Evolutionary conservation across 2,888 invertebrate species (phyloP).

Genomic region (Acanthosoma haemorrhoidale): DNA sequence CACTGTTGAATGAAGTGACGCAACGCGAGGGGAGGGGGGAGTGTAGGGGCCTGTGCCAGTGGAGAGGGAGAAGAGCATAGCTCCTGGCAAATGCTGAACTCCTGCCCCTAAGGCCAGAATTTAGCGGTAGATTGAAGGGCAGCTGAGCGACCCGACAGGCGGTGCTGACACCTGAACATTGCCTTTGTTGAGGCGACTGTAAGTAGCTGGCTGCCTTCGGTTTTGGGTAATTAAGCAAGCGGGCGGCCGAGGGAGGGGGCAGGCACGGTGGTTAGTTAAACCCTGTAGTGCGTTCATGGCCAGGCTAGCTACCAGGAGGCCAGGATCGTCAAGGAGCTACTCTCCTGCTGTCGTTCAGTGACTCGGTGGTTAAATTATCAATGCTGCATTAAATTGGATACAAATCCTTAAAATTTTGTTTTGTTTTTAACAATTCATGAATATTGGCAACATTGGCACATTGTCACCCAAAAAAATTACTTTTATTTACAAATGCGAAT

Average conservation of each 20-base stretch:
- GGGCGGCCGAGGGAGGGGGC: too few relatives aligned
- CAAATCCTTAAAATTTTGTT: too few relatives aligned
- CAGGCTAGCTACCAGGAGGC: neutral
- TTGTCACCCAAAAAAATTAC: too few relatives aligned
- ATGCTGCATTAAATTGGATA: too few relatives aligned
- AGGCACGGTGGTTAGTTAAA: neutral
- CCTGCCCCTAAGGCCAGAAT: neutral
- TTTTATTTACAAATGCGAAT: too few relatives aligned
- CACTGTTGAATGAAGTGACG: neutral
- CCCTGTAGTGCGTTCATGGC: constrained; percentile 7
- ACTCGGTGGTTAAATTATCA: too few relatives aligned
- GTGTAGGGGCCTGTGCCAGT: neutral
- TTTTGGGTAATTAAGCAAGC: neutral
- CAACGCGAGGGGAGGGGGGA: neutral
- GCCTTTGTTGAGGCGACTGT: too few relatives aligned
- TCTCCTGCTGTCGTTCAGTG: too few relatives aligned
- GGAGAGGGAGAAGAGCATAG: neutral
- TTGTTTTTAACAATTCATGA: too few relatives aligned
- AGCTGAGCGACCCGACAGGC: neutral
- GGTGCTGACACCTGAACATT: neutral
- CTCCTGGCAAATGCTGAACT: neutral
- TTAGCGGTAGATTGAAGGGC: constrained; percentile 12
- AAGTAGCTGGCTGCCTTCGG: neutral
- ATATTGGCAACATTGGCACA: too few relatives aligned
- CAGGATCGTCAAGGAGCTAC: neutral